Conservation (phyloP, 1,140 invertebrate species). For the Triops cancriformis region DNA sequence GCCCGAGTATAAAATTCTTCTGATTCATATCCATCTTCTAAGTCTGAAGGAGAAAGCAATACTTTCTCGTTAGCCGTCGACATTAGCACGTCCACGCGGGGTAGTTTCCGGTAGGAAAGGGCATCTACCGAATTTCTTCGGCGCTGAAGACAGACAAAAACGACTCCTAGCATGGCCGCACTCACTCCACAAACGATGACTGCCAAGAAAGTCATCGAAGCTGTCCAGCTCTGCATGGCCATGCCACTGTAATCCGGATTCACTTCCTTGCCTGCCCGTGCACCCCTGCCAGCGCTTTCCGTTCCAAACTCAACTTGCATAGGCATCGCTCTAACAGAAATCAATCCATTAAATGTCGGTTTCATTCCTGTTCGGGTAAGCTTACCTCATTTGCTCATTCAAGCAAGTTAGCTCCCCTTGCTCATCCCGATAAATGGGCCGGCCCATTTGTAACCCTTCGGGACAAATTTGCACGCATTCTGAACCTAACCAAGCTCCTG, state of each 20-base stretch:
- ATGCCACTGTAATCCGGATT: background rate
- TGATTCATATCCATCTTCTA: background rate
- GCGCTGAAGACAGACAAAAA: background rate
- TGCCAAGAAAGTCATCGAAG: background rate
- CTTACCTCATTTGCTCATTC: background rate
- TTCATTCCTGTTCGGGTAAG: background rate
- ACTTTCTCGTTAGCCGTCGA: background rate
- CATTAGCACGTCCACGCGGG: background rate
- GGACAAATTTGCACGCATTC: constrained; percentile 76
- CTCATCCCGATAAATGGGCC: background rate
- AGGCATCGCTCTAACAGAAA: background rate
- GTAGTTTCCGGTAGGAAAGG: background rate
- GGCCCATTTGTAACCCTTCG: constrained; percentile 37
- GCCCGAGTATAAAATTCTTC: background rate
- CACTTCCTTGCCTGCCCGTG: background rate
- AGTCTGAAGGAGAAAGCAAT: background rate
- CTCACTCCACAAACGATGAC: background rate
- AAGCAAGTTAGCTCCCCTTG: background rate
- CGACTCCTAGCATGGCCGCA: background rate
- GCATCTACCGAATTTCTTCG: background rate
- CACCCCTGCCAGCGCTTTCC: background rate
- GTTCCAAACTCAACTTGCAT: background rate
- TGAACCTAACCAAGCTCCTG: constrained; percentile 66
- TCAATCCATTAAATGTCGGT: background rate
- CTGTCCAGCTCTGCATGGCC: background rate